A percentile compares a stretch with the other conserved stretches of the same genome.
Conservation (phyloP, 2,113 vertebrate genomes). For the Vireo altiloquus region DNA sequence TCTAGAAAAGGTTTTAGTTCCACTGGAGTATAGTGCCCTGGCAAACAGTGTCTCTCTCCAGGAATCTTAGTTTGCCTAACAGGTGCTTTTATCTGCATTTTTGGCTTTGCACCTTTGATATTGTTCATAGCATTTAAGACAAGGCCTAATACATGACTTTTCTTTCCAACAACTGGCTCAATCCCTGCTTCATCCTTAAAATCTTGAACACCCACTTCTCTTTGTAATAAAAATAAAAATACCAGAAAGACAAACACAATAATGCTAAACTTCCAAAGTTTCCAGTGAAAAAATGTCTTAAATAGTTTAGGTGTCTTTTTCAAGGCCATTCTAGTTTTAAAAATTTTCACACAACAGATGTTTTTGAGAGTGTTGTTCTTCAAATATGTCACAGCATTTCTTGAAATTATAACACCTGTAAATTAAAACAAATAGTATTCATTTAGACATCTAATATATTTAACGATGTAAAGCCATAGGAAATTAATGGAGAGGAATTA, state of each 20-base stretch:
- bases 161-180: slow-evolving; percentile 80
- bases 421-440: slow-evolving; percentile 35
- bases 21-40: slow-evolving; percentile 86
- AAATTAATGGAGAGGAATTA: background rate
- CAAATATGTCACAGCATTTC: slow-evolving; percentile 53
- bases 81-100: slow-evolving; percentile 96
- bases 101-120: slow-evolving; percentile 90
- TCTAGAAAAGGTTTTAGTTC: slow-evolving; percentile 87
- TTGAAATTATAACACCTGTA: slow-evolving; percentile 63
- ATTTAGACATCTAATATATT: background rate
- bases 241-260: slow-evolving; percentile 87
- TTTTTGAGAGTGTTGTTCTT: slow-evolving; percentile 41
- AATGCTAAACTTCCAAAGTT: slow-evolving; percentile 82
- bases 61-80: slow-evolving; percentile 74
- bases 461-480: background rate
- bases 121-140: slow-evolving; percentile 94
- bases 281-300: slow-evolving; percentile 72
- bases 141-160: slow-evolving; percentile 85
- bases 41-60: slow-evolving; percentile 76
- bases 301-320: slow-evolving; percentile 78
- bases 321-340: slow-evolving; percentile 79
- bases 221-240: slow-evolving; percentile 93
- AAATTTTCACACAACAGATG: slow-evolving; percentile 4
- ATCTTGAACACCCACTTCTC: slow-evolving; percentile 87
- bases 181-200: slow-evolving; percentile 83